Base-by-base conservation (phyloP, 2,113 vertebrate genomes). In the Pachycephala philippinensis region DNA sequence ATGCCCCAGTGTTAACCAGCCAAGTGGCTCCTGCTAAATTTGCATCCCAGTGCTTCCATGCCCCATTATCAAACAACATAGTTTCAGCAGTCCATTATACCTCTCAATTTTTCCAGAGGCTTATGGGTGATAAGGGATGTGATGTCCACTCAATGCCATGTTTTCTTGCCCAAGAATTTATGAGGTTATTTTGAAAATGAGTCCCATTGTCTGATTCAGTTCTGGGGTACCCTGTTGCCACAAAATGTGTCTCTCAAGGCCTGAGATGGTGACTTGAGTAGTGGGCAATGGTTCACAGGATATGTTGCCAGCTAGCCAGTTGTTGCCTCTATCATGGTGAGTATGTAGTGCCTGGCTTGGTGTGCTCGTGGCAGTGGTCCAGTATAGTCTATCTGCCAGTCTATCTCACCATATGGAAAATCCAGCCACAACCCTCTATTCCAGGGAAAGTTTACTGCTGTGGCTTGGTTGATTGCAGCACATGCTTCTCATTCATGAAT, bases 131-230 rank as follows among this genome's bases (percentile, higher is more conserved):
- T 11, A 20, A 20, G 19, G 23, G 15, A 24, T 39, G 27, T 23
- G 11, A 65, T 44, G 7, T 27, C 52, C 7, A 4, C 22, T 59
- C 33, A 52, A 4, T 66, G 28, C 15, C 9, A 4, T 45, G 27
- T 1, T 45, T 59, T 7, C 44, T 82, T 66, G 7, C 45, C 33
- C 19, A 52, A 24, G 44, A 44, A 6, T 50, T 88, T 50, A 33
- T 50, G 4, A 33, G 28, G 16, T 57, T 44, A 2, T 81, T 74
- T 66, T 13, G 13, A 52, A 24, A 59, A 33, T 9, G 1, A 52
- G 27, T 42, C 18, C 22, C 10, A 3, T 12, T 50, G 22, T 74
- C 19, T 59, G 15, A 66, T 28, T 39, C 0, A 0, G 1, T 57
- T 81, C 35, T 44, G 6, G 44, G 15, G 15, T 66, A n/a, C 52